phyloP scores from a whole-genome alignment of 1,140 invertebrate species.

The Zophobas atratus region DNA sequence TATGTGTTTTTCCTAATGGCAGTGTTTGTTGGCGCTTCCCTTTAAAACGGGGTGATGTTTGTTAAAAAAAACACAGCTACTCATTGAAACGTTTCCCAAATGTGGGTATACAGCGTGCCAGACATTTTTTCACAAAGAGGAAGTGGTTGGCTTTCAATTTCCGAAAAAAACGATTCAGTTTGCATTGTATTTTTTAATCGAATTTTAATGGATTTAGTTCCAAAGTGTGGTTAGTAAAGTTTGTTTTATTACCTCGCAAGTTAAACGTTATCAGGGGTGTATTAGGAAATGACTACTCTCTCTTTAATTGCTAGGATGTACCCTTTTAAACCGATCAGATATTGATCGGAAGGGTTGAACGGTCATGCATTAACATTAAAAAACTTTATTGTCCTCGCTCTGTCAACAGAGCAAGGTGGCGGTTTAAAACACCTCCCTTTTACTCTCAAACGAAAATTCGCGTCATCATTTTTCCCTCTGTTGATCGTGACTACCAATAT shows the following conservation, averaged over 20 bases:
- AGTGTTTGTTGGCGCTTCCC: neutral
- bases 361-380: slow-evolving; percentile 20
- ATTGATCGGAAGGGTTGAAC: slow-evolving; percentile 24
- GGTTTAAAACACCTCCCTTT: too few relatives aligned
- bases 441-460: too few relatives aligned
- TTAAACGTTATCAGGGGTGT: slow-evolving; percentile 39
- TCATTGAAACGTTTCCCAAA: slow-evolving; percentile 11
- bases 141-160: slow-evolving; percentile 12
- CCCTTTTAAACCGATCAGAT: slow-evolving; percentile 40
- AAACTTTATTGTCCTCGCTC: slow-evolving; percentile 18
- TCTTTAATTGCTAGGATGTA: slow-evolving; percentile 35
- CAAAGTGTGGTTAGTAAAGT: slow-evolving; percentile 40
- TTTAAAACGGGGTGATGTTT: neutral
- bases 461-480: neutral
- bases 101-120: neutral
- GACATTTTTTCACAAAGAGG: slow-evolving; percentile 13
- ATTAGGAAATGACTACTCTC: slow-evolving; percentile 42
- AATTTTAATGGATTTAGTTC: slow-evolving; percentile 40
- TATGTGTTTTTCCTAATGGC: neutral
- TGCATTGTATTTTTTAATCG: slow-evolving; percentile 21
- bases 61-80: neutral
- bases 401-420: slow-evolving; percentile 10
- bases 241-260: slow-evolving; percentile 35
- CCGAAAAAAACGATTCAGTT: neutral
- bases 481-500: neutral